Percentiles rank a stretch among this genome's conserved stretches.
These are phyloP conservation scores for Proterorhinus semilunaris DNA, from an alignment of 2,113 vertebrate genomes.

Conservation along the genomic window DNA sequence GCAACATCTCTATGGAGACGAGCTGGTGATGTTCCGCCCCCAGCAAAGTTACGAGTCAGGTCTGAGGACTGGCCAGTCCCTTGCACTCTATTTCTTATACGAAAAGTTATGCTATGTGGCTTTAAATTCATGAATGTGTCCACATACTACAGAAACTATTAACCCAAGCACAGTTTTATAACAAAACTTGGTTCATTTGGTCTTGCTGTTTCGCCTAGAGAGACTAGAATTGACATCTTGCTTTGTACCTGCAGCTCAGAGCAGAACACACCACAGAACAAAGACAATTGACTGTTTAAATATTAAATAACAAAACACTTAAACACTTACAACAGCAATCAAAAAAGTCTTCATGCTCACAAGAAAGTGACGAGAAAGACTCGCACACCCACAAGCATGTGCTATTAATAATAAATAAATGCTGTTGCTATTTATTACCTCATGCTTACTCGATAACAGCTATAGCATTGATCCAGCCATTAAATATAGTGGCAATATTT, in stretches of 20 bases:
- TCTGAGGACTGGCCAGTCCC: too few relatives aligned
- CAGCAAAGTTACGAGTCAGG: too few relatives aligned
- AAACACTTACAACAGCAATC: neutral
- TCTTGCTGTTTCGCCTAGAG: neutral
- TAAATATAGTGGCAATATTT: conserved; percentile 3
- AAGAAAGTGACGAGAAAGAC: conserved; percentile 6
- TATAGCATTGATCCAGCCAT: neutral
- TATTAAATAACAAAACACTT: conserved; percentile 1
- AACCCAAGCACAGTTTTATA: too few relatives aligned
- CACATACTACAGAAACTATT: too few relatives aligned
- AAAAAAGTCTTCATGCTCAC: neutral
- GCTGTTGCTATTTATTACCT: neutral
- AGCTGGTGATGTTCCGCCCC: too few relatives aligned
- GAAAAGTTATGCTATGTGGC: too few relatives aligned
- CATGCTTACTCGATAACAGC: neutral
- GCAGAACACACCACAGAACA: conserved; percentile 29
- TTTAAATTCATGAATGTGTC: too few relatives aligned
- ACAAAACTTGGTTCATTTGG: neutral
- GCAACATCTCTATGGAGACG: too few relatives aligned
- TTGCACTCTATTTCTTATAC: too few relatives aligned
- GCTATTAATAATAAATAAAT: conserved; percentile 1
- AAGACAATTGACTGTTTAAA: conserved; percentile 12
- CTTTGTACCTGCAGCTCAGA: conserved; percentile 29
- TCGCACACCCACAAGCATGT: neutral
- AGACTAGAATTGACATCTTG: conserved; percentile 34